Evolutionary conservation across 2,797 vertebrate genomes (phyloP).

Genomic region (Tiaroga cobitis): DNA sequence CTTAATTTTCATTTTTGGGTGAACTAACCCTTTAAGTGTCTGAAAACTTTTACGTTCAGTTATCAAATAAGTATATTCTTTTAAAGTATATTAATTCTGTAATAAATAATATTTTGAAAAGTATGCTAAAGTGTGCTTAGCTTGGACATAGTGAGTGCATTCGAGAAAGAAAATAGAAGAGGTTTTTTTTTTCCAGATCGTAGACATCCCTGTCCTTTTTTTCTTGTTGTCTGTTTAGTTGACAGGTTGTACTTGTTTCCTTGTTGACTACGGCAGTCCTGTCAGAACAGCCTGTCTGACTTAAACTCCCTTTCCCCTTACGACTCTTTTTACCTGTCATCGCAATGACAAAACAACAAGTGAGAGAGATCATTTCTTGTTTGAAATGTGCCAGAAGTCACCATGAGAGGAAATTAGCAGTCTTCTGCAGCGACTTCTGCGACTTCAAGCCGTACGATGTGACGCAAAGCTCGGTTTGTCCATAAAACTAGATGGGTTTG

Average conservation of each 20-base stretch:
- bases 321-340: slow-evolving; percentile 19
- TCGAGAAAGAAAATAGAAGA: slow-evolving; percentile 50
- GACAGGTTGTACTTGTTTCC: slow-evolving; percentile 43
- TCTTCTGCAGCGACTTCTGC: background rate
- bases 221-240: slow-evolving; percentile 36
- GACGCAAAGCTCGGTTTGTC: slow-evolving; percentile 17
- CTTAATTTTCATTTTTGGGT: too few relatives aligned
- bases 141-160: background rate
- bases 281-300: slow-evolving; percentile 33
- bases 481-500: slow-evolving; percentile 45
- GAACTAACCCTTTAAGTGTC: too few relatives aligned
- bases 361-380: slow-evolving; percentile 9
- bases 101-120: background rate
- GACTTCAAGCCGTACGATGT: background rate
- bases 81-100: too few relatives aligned
- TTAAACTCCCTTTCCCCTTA: slow-evolving; percentile 23
- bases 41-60: background rate
- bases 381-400: slow-evolving; percentile 19
- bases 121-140: background rate
- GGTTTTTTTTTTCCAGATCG: background rate
- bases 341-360: slow-evolving; percentile 5
- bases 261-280: background rate
- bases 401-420: background rate
- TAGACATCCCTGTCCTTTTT: background rate
- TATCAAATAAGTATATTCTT: background rate